These are phyloP conservation scores for Ictidomys tridecemlineatus DNA, from an alignment of 2,113 vertebrate genomes.

Conservation along the genomic window DNA sequence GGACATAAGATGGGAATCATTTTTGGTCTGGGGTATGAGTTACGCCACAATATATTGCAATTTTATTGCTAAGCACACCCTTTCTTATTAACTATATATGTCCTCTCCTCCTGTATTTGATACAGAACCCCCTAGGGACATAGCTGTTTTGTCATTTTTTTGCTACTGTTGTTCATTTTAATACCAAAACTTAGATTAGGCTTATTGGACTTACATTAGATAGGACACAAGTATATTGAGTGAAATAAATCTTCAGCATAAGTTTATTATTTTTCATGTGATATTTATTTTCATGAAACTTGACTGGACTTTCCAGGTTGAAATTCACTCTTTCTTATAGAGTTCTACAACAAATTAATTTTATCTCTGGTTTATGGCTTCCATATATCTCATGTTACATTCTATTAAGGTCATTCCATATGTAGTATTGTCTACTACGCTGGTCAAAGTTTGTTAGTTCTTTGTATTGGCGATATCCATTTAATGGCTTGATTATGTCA, in stretches of 20 bases:
- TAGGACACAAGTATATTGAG: not conserved
- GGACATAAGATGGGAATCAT: accelerated
- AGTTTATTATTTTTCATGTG: not conserved
- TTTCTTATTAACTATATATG: not conserved
- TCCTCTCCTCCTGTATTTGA: not conserved
- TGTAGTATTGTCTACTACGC: not conserved
- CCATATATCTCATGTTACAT: not conserved
- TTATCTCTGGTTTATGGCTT: not conserved
- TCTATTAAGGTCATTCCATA: not conserved
- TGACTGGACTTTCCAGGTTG: not conserved
- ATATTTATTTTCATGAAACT: not conserved
- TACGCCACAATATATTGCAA: not conserved
- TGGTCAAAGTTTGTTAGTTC: not conserved
- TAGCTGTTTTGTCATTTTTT: not conserved
- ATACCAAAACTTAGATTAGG: not conserved
- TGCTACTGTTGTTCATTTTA: not conserved
- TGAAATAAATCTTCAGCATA: not conserved
- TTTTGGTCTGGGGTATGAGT: accelerated
- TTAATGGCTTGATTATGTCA: not conserved
- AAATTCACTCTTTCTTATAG: not conserved
- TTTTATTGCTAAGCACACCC: not conserved
- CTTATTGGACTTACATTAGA: not conserved
- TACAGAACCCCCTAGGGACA: not conserved
- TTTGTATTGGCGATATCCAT: not conserved
- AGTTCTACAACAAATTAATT: not conserved